A percentile compares a stretch with the other conserved stretches of the same genome.
Conservation (phyloP, 2,888 invertebrate species). For the Acronicta leporina region DNA sequence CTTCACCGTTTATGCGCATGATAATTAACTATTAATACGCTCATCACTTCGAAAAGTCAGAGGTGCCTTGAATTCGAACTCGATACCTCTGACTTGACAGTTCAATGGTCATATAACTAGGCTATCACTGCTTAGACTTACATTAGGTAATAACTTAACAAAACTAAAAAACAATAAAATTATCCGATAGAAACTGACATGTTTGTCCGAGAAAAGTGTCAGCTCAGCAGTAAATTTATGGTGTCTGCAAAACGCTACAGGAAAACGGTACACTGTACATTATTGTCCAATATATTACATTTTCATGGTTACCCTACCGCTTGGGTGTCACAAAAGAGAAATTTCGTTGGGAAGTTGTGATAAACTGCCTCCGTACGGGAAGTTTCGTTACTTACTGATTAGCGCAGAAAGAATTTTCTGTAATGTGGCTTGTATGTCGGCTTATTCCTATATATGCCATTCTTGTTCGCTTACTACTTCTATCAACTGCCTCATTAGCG, state of each 20-base stretch:
- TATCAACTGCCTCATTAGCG: too few relatives aligned
- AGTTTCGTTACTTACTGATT: conserved; percentile 73
- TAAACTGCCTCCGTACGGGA: conserved; percentile 70
- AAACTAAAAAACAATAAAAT: too few relatives aligned
- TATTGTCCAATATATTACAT: conserved; percentile 41
- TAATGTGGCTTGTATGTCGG: conserved; percentile 53
- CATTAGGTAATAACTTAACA: too few relatives aligned
- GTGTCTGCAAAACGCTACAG: conserved; percentile 22
- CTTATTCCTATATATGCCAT: conserved; percentile 28
- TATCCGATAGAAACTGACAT: conserved; percentile 11
- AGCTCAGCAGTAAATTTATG: conserved; percentile 20
- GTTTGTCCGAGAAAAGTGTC: conserved; percentile 6
- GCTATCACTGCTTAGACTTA: too few relatives aligned
- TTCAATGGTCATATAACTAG: too few relatives aligned
- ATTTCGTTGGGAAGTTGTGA: conserved; percentile 71
- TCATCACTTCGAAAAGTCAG: too few relatives aligned
- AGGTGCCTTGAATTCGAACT: too few relatives aligned
- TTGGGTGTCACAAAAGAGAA: conserved; percentile 69
- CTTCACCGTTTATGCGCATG: too few relatives aligned
- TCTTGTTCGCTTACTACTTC: not conserved
- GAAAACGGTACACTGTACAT: conserved; percentile 35
- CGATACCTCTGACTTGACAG: too few relatives aligned
- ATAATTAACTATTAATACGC: too few relatives aligned
- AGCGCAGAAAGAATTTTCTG: conserved; percentile 69
- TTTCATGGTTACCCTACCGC: conserved; percentile 56